Conservation (phyloP, 2,797 vertebrate genomes). For the Cyprinella venusta region DNA sequence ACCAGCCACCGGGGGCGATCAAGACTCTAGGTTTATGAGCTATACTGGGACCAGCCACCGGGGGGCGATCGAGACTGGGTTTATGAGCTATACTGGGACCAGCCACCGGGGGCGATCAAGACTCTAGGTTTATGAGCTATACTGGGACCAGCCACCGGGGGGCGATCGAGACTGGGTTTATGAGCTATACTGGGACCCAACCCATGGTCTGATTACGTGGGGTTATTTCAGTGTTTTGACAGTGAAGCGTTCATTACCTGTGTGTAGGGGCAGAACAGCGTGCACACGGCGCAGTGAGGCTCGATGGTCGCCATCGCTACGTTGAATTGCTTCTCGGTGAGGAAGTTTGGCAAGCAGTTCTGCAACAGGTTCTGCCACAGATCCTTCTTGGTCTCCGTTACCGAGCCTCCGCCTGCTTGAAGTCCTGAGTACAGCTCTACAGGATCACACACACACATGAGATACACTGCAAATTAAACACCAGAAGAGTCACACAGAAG, state of each 20-base stretch:
- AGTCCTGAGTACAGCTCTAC: slow-evolving; percentile 83
- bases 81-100: too few species aligned
- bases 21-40: too few species aligned
- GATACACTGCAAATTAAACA: neutral
- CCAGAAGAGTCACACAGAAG: neutral
- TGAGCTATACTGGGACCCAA: too few species aligned
- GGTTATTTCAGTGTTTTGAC: neutral
- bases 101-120: too few species aligned
- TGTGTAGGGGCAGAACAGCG: slow-evolving; percentile 90
- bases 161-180: too few species aligned
- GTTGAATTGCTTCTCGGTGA: slow-evolving; percentile 90
- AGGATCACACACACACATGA: neutral
- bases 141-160: too few species aligned
- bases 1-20: too few species aligned
- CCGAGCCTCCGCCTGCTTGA: slow-evolving; percentile 80
- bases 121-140: too few species aligned
- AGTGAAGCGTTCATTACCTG: slow-evolving; percentile 77
- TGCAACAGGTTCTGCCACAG: slow-evolving; percentile 95
- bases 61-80: too few species aligned
- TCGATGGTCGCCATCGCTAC: slow-evolving; percentile 83
- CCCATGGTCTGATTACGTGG: too few species aligned
- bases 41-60: too few species aligned
- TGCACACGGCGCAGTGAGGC: slow-evolving; percentile 92
- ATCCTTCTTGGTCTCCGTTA: slow-evolving; percentile 78
- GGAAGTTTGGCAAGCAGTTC: slow-evolving; percentile 84